A percentile compares a stretch with the other conserved stretches of the same genome.
phyloP scores from a whole-genome alignment of 2,888 invertebrate species.

The Stictocephala bisonia region DNA sequence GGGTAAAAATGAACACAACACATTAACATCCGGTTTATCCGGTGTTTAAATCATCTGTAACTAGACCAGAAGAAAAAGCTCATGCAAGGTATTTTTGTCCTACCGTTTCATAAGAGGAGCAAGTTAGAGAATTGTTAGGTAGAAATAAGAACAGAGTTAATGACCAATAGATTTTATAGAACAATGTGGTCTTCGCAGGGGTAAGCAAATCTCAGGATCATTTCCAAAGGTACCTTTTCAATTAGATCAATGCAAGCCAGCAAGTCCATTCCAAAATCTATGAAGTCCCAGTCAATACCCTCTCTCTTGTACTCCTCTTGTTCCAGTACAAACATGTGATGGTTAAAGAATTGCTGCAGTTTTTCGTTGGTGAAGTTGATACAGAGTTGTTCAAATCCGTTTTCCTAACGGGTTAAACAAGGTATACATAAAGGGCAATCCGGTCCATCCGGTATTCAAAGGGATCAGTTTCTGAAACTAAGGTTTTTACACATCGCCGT shows the following conservation, averaged over 20 bases:
- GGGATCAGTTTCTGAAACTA: background rate
- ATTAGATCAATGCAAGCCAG: slow-evolving; percentile 98
- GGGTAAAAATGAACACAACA: slow-evolving; percentile 26
- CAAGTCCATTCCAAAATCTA: slow-evolving; percentile 99
- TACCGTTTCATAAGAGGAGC: background rate
- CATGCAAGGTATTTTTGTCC: background rate
- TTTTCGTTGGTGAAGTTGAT: slow-evolving; percentile 99
- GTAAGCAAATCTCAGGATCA: background rate
- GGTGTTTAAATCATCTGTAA: too few relatives aligned
- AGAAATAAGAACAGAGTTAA: background rate
- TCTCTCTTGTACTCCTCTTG: slow-evolving; percentile 99
- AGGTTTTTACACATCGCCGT: background rate
- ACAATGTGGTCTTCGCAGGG: background rate
- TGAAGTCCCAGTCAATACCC: slow-evolving; percentile 98
- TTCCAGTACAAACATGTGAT: slow-evolving; percentile 99
- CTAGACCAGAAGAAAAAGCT: background rate
- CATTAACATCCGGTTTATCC: background rate
- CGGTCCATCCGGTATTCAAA: background rate
- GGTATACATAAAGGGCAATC: background rate
- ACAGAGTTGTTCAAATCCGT: slow-evolving; percentile 99
- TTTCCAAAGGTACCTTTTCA: slow-evolving; percentile 81
- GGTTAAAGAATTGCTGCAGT: slow-evolving; percentile 99
- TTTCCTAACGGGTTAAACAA: slow-evolving; percentile 74
- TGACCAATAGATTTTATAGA: background rate
- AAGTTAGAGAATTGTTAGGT: background rate